Evolutionary conservation across 2,888 invertebrate genomes (phyloP), one percentile per base, ranked within the genome.

Genomic region (Lingula anatina): DNA sequence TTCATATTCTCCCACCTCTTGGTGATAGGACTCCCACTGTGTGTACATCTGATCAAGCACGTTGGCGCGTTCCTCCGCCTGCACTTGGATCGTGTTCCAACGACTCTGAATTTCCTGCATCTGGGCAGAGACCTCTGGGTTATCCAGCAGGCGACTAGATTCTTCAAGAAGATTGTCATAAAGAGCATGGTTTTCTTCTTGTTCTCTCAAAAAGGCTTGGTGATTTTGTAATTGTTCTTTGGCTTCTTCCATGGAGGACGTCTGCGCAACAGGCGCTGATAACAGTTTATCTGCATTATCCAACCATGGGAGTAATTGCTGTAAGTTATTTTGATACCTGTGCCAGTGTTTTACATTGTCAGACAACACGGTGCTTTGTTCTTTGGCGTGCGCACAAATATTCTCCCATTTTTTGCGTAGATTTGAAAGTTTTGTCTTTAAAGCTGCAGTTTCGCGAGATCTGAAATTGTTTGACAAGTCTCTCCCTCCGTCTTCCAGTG

Each of bases 201-300:
- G 88, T 72, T 92, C 88, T 57, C 83, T 82, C 15, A 31, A 31
- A 15, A 31, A 31, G 9, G 9, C 31, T 15, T 31, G 31, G 15
- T 12, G 15, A 15, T 31, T 12, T 31, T 12, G 31, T n/a, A n/a
- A n/a, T n/a, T n/a, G n/a, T n/a, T n/a, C n/a, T n/a, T n/a, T n/a
- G n/a, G n/a, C n/a, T n/a, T n/a, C n/a, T n/a, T n/a, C n/a, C n/a
- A n/a, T n/a, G n/a, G n/a, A n/a, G n/a, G n/a, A n/a, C n/a, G n/a
- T n/a, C n/a, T n/a, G n/a, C n/a, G n/a, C n/a, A n/a, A n/a, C n/a
- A n/a, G n/a, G n/a, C n/a, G n/a, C n/a, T n/a, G n/a, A n/a, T n/a
- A n/a, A n/a, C n/a, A n/a, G n/a, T n/a, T n/a, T n/a, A n/a, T 94
- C 93, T 20, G 89, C 88, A 70, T 88, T 83, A 72, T 91, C 89